These are phyloP conservation scores for Bugulina stolonifera DNA, from an alignment of 2,888 invertebrate genomes.

Conservation along the genomic window DNA sequence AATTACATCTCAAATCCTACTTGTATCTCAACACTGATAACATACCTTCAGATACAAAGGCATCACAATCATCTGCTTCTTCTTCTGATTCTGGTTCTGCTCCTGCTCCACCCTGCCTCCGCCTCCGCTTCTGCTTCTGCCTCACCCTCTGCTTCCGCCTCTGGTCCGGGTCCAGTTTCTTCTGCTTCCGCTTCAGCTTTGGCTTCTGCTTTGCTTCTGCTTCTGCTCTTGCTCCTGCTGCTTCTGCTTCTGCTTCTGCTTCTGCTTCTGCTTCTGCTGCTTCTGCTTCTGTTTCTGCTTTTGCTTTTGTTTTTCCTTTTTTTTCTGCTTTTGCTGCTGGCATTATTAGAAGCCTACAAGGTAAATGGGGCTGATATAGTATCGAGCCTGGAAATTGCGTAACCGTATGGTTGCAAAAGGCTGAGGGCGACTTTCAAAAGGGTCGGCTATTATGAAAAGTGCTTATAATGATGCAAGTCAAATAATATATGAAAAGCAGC, in stretches of 20 bases:
- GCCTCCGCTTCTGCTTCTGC: background rate
- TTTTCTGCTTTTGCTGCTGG: background rate
- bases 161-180: too few species aligned
- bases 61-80: too few species aligned
- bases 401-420: too few species aligned
- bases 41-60: too few species aligned
- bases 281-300: background rate
- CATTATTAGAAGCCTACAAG: background rate
- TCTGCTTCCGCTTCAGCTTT: background rate
- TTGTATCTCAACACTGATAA: too few species aligned
- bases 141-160: background rate
- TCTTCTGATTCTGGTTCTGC: background rate
- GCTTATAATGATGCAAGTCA: too few species aligned
- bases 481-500: too few species aligned
- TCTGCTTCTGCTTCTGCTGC: background rate
- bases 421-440: too few species aligned
- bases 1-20: too few species aligned
- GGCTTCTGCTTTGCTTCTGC: background rate
- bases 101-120: background rate
- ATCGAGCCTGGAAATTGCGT: too few species aligned
- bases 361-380: too few species aligned
- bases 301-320: background rate
- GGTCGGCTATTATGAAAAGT: too few species aligned
- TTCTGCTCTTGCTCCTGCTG: background rate
- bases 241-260: background rate